Evolutionary conservation across 92 coral and sea anemone genomes (phyloP).

Genomic region (Porites rus): DNA sequence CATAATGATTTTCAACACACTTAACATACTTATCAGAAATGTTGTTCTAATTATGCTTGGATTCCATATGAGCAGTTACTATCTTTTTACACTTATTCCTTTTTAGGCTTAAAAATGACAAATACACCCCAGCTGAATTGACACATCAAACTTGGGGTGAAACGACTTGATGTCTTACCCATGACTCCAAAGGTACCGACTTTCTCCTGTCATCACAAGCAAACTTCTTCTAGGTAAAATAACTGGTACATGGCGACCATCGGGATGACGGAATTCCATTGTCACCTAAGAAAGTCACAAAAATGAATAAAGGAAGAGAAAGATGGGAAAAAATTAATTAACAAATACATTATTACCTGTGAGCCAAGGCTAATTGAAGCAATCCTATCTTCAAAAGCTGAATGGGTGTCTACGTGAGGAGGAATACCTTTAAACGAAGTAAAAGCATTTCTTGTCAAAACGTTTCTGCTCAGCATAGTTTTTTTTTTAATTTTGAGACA

Average conservation of each 20-base stretch:
- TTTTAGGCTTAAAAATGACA: no score
- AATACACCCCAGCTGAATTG: no score
- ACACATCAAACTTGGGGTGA: no score
- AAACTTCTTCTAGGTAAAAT: constrained; percentile 91
- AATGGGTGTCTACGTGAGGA: constrained; percentile 97
- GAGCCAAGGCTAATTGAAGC: constrained; percentile 92
- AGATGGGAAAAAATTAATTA: background rate
- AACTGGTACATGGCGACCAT: constrained; percentile 83
- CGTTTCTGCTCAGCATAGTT: background rate
- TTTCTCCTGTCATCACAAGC: constrained; percentile 93
- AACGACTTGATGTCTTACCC: constrained; percentile 72
- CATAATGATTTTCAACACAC: no score
- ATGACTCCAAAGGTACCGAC: constrained; percentile 98
- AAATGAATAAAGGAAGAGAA: background rate
- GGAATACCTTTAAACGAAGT: constrained; percentile 81
- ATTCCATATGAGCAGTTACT: no score
- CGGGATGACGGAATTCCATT: constrained; percentile 98
- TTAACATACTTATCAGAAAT: no score
- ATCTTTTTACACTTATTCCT: no score
- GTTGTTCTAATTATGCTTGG: no score
- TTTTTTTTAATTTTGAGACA: background rate
- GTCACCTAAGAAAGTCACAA: constrained; percentile 67
- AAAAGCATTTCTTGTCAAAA: background rate
- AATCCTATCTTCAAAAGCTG: constrained; percentile 96
- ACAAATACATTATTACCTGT: constrained; percentile 58